These are phyloP conservation scores for Brachionus asplanchnoidis DNA, from an alignment of 1,140 invertebrate species.

Conservation along the genomic window DNA sequence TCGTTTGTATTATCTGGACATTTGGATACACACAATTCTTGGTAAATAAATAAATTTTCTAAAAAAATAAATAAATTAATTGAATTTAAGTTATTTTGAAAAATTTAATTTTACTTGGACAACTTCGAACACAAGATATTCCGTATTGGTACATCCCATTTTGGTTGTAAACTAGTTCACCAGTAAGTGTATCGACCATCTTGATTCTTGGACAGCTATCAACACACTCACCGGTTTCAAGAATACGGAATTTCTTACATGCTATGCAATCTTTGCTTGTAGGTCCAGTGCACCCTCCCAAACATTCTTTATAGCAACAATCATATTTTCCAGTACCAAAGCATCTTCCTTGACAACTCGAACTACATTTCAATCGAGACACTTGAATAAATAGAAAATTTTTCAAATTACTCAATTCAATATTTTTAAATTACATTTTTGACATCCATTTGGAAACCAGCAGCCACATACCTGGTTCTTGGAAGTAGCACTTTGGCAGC, in stretches of 20 bases:
- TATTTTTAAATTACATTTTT: not conserved
- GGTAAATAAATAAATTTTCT: slow-evolving; percentile 21
- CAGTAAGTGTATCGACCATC: slow-evolving; percentile 3
- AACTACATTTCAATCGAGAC: not conserved
- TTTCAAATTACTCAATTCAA: too few relatives aligned
- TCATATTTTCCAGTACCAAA: not conserved
- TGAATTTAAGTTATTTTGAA: not conserved
- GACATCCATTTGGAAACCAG: not conserved
- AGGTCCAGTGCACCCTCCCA: slow-evolving; percentile 10
- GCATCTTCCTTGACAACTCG: not conserved
- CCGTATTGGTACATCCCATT: slow-evolving; percentile 34
- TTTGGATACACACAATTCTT: slow-evolving; percentile 18
- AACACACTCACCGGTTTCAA: slow-evolving; percentile 33
- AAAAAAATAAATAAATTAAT: not conserved
- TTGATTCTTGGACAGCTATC: slow-evolving; percentile 31
- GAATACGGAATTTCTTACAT: slow-evolving; percentile 20
- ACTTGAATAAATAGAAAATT: not conserved
- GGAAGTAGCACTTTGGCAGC: not conserved
- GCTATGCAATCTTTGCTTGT: slow-evolving; percentile 9
- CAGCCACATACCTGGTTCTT: not conserved
- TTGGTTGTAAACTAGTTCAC: slow-evolving; percentile 2
- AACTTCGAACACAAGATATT: slow-evolving; percentile 7
- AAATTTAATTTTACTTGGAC: not conserved
- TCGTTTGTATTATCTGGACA: slow-evolving; percentile 27
- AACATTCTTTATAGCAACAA: slow-evolving; percentile 14